Evolutionary conservation across 2,888 invertebrate genomes (phyloP).

Genomic region (Penaeus monodon): DNA sequence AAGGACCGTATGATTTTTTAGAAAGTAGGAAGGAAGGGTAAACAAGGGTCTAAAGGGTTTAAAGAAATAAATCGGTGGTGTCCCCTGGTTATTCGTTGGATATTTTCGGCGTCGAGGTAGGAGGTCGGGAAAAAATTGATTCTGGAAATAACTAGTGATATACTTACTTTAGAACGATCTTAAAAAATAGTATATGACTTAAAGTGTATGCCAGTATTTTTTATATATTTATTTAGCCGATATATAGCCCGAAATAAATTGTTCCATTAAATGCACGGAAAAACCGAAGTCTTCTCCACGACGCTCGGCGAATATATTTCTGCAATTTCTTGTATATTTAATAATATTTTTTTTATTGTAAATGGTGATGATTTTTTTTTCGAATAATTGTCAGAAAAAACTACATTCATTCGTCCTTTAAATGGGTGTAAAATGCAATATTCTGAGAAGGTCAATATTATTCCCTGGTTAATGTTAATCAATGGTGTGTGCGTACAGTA

Average conservation of each 20-base stretch:
- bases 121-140: slow-evolving; percentile 51
- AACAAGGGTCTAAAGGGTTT: background rate
- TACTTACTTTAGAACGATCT: background rate
- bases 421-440: slow-evolving; percentile 11
- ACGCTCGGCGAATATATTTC: slow-evolving; percentile 28
- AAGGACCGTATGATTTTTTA: slow-evolving; percentile 13
- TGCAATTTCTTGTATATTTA: slow-evolving; percentile 16
- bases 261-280: slow-evolving; percentile 54
- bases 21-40: too few relatives aligned
- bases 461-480: slow-evolving; percentile 59
- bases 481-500: slow-evolving; percentile 33
- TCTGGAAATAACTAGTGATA: slow-evolving; percentile 10
- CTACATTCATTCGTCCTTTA: background rate
- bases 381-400: background rate
- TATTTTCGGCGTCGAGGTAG: slow-evolving; percentile 51
- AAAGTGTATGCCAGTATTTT: slow-evolving; percentile 17
- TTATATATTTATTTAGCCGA: background rate
- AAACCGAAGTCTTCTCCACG: slow-evolving; percentile 59
- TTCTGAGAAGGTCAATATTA: slow-evolving; percentile 49
- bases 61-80: slow-evolving; percentile 43
- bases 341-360: slow-evolving; percentile 1
- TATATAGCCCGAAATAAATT: slow-evolving; percentile 50
- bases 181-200: slow-evolving; percentile 43
- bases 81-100: slow-evolving; percentile 42
- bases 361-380: background rate